Conservation (phyloP, 2,888 invertebrate genomes). For the Drosophila nr. medialis region DNA sequence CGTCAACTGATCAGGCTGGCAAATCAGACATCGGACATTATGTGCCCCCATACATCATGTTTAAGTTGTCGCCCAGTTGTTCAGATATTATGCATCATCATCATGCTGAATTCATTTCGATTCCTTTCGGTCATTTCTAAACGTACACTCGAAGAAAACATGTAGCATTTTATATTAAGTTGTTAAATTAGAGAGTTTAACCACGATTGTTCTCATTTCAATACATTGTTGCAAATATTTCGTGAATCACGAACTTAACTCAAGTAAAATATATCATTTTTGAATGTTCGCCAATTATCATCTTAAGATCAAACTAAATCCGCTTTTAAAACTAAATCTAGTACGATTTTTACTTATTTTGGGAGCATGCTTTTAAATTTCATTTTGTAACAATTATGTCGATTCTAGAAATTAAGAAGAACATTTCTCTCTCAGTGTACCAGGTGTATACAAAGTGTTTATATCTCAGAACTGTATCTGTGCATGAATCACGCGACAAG, state of each 20-base stretch:
- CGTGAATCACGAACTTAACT: background rate
- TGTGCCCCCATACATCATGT: slow-evolving; percentile 44
- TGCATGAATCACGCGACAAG: slow-evolving; percentile 58
- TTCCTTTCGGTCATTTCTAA: background rate
- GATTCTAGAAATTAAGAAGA: background rate
- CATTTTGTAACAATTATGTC: background rate
- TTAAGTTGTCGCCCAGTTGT: slow-evolving; percentile 24
- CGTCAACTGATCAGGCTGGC: slow-evolving; percentile 38
- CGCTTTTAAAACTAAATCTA: background rate
- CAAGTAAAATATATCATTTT: background rate
- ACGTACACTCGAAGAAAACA: slow-evolving; percentile 1
- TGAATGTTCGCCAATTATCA: background rate
- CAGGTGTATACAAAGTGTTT: background rate
- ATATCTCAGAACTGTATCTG: slow-evolving; percentile 33
- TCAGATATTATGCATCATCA: slow-evolving; percentile 69
- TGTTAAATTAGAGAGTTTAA: background rate
- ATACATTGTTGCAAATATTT: background rate
- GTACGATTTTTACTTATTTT: background rate
- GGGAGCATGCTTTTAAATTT: background rate
- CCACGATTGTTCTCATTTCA: background rate
- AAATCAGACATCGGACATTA: slow-evolving; percentile 14
- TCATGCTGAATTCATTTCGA: slow-evolving; percentile 65
- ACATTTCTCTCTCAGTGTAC: background rate
- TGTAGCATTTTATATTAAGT: background rate
- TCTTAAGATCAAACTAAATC: background rate